Conservation (phyloP, 2,888 invertebrate genomes). For the Drymonia ruficornis region DNA sequence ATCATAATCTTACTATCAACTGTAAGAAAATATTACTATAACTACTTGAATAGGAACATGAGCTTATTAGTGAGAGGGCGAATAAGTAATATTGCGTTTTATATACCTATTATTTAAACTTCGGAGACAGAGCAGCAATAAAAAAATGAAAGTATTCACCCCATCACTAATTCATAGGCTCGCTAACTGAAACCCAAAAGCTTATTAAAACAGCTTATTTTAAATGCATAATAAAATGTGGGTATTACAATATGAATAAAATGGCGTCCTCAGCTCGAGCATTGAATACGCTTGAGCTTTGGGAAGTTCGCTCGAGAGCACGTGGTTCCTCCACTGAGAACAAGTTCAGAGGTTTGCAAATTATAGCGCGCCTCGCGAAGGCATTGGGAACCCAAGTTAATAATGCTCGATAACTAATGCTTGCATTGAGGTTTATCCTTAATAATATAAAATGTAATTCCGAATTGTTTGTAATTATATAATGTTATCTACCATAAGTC, state of each 20-base stretch:
- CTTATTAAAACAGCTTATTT: slow-evolving; percentile 46
- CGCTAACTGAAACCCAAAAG: slow-evolving; percentile 39
- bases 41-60: slow-evolving; percentile 75
- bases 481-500: slow-evolving; percentile 32
- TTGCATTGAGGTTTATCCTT: no score
- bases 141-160: slow-evolving; percentile 43
- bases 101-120: not conserved
- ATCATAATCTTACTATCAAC: slow-evolving; percentile 59
- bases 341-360: no score
- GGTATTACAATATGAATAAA: slow-evolving; percentile 18
- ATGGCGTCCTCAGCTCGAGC: no score
- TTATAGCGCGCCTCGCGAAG: no score
- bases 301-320: no score
- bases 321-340: no score
- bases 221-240: slow-evolving; percentile 53
- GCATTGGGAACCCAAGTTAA: no score
- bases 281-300: no score
- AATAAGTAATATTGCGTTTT: slow-evolving; percentile 13
- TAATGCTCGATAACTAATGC: no score
- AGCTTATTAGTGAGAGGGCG: slow-evolving; percentile 60
- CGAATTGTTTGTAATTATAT: slow-evolving; percentile 26
- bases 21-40: slow-evolving; percentile 63
- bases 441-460: no score
- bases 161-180: slow-evolving; percentile 47
- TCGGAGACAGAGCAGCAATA: not conserved